Conservation (phyloP, 2,888 invertebrate genomes). For the Lymantria monacha region DNA sequence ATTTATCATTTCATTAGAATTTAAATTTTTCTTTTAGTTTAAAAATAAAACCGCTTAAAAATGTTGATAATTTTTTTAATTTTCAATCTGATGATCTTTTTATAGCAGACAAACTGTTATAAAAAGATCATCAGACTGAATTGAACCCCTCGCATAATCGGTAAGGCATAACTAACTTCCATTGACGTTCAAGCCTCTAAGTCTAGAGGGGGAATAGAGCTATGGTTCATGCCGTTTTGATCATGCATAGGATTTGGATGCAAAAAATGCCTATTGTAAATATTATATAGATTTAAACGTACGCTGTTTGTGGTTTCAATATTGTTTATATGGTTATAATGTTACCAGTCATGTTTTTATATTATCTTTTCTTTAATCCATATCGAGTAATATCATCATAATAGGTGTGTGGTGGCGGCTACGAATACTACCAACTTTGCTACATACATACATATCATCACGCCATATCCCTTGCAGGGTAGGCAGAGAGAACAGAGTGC, state of each 20-base stretch:
- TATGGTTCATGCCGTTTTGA: constrained; percentile 38
- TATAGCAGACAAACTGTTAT: no score
- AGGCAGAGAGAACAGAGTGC: no score
- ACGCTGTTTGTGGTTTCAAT: constrained; percentile 3
- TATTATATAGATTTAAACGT: neutral
- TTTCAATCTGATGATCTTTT: no score
- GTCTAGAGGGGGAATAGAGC: constrained; percentile 15
- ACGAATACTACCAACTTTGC: no score
- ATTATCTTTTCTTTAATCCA: neutral
- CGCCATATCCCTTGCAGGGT: no score
- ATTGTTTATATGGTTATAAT: constrained; percentile 1
- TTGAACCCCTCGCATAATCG: constrained; percentile 19
- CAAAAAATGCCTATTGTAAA: constrained; percentile 7
- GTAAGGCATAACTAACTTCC: constrained; percentile 30
- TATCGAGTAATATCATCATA: no score
- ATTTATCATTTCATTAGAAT: no score
- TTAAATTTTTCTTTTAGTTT: no score
- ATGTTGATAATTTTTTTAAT: no score
- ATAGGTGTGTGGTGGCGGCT: no score
- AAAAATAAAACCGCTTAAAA: no score
- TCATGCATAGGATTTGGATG: constrained; percentile 30
- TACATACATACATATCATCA: no score
- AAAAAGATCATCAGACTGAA: neutral
- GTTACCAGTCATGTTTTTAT: neutral
- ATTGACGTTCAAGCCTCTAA: constrained; percentile 28